Evolutionary conservation across 2,113 vertebrate genomes (phyloP).

Genomic region (Ceyx melanurus): DNA sequence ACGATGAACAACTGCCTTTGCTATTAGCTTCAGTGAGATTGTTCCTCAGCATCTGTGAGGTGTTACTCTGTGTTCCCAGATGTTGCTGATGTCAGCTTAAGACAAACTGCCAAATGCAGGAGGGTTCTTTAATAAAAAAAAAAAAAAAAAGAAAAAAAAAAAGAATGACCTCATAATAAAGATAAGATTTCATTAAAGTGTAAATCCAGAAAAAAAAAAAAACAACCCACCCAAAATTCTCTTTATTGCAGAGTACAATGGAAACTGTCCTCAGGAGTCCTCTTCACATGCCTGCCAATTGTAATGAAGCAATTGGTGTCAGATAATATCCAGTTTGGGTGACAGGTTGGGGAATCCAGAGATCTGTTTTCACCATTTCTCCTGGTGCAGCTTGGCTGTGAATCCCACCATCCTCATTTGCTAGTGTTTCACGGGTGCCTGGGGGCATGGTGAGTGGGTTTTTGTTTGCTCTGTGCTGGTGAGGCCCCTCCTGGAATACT

Average conservation of each 20-base stretch:
- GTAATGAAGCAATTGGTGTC: conserved; percentile 20
- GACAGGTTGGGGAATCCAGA: background rate
- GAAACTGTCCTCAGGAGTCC: conserved; percentile 2
- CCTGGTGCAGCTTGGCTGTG: background rate
- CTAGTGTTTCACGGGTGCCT: background rate
- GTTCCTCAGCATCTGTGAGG: conserved; percentile 21
- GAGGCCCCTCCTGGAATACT: no score
- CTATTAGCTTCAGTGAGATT: background rate
- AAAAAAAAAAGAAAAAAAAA: background rate
- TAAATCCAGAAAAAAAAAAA: background rate
- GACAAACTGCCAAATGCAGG: background rate
- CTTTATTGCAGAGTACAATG: background rate
- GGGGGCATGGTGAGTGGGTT: background rate
- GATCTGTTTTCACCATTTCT: background rate
- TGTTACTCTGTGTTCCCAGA: background rate
- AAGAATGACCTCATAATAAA: background rate
- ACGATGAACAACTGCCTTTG: background rate
- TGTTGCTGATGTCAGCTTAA: conserved; percentile 31
- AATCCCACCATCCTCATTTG: background rate
- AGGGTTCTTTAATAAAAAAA: background rate
- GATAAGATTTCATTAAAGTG: background rate
- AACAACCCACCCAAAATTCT: background rate
- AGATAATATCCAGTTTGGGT: background rate
- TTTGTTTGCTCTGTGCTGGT: no score
- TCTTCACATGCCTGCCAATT: conserved; percentile 9